A percentile compares a stretch with the other conserved stretches of the same genome.
phyloP scores from a whole-genome alignment of 2,113 vertebrate genomes.

The Cebidichthys violaceus region DNA sequence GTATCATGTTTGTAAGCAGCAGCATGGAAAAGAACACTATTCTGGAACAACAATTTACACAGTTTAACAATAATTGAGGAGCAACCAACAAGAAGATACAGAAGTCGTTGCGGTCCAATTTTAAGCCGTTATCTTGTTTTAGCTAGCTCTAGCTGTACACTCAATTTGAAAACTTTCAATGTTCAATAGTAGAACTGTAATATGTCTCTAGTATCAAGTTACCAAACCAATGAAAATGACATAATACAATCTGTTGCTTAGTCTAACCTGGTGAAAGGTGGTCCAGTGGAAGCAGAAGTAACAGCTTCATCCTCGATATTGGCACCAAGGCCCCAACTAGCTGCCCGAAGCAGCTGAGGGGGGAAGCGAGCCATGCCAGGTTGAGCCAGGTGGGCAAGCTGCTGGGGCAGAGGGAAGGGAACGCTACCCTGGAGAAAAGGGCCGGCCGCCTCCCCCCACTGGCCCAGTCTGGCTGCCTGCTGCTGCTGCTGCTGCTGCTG shows the following conservation, averaged over 20 bases:
- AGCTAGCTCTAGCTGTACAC: not conserved
- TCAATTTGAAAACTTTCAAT: not conserved
- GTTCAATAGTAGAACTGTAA: not conserved
- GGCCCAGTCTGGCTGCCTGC: constrained; percentile 90
- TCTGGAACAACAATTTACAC: not conserved
- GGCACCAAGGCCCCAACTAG: constrained; percentile 91
- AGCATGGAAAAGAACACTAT: not conserved
- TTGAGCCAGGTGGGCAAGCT: constrained; percentile 92
- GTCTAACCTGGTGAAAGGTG: constrained; percentile 88
- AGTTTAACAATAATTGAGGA: not conserved
- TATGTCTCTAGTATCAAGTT: not conserved
- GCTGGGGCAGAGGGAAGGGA: constrained; percentile 90
- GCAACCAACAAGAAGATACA: not conserved
- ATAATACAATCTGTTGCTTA: not conserved
- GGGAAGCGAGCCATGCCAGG: constrained; percentile 89
- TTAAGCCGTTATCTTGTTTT: not conserved
- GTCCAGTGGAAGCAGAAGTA: constrained; percentile 79
- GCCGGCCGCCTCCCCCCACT: constrained; percentile 92
- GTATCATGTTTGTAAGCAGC: not conserved
- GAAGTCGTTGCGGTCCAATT: not conserved
- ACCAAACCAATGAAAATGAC: not conserved
- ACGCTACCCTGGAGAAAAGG: constrained; percentile 90
- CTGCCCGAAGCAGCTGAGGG: constrained; percentile 90
- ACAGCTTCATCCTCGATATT: constrained; percentile 88
- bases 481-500: constrained; percentile 77